Evolutionary conservation across 2,888 invertebrate species (phyloP), one percentile per base, ranked within the genome.

Genomic region (Drosophila affinis): DNA sequence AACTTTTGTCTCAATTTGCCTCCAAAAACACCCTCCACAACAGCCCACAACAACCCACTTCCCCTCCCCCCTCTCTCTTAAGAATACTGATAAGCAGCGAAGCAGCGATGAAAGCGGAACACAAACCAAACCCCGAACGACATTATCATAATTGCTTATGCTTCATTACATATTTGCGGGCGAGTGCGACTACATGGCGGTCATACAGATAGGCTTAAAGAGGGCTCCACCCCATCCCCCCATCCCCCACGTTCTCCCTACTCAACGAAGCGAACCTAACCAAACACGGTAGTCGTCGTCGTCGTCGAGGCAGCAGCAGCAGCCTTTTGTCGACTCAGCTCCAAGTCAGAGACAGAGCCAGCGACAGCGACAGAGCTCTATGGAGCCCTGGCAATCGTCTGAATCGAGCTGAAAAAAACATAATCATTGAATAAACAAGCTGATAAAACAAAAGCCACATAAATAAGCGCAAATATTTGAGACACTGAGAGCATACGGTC

Each of bases 121-220:
- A 77, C 76, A 78, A n/a, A n/a, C 14, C 84, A 81, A 81, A 87
- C 53, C 44, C 68, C 68, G 52, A 75, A 62, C 80, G 86, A 77
- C 88, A 86, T 88, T 88, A 85, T 85, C 85, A 88, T 81, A 84
- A 87, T 87, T 88, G 87, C 78, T 83, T 88, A 85, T 88, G 88
- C 87, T 87, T 87, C 88, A 87, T 85, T 86, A 88, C 88, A 87
- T 84, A 80, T 80, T 87, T 79, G 79, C 71, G 56, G 27, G 62
- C 34, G 48, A 55, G 72, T 73, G 2, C 39, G 39, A 39, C 39
- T 39, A 60, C 51, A 71, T 65, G 65, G 47, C 57, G 72, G 63
- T 57, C 72, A 60, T 56, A 48, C 65, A 59, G 72, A 72, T 72
- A 62, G 65, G 58, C 58, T 72, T 72, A 32, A 63, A 59, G 71